Evolutionary conservation across 2,888 invertebrate genomes (phyloP).

Genomic region (Drosophila nr. perissopoda): DNA sequence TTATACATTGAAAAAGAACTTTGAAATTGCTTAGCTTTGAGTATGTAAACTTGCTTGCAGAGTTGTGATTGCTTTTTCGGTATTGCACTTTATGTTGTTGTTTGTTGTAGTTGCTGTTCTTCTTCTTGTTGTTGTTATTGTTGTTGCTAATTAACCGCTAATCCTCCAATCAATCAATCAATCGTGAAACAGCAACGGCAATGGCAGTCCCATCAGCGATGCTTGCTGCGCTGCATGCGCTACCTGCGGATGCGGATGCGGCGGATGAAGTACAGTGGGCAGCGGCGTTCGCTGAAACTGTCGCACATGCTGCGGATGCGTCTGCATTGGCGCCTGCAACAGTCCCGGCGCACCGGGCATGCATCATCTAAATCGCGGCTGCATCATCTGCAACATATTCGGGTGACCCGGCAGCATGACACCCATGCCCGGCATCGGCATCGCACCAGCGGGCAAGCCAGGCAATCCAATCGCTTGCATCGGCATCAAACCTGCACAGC

Average conservation of each 20-base stretch:
- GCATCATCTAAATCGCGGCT: slow-evolving; percentile 95
- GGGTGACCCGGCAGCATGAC: slow-evolving; percentile 86
- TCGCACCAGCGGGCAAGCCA: slow-evolving; percentile 76
- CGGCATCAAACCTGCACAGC: slow-evolving; percentile 81
- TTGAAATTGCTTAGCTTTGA: slow-evolving; percentile 70
- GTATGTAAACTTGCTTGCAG: slow-evolving; percentile 70
- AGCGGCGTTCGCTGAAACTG: slow-evolving; percentile 76
- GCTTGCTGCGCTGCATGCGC: slow-evolving; percentile 82
- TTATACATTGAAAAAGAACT: slow-evolving; percentile 77
- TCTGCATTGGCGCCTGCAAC: slow-evolving; percentile 78
- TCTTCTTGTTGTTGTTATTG: slow-evolving; percentile 14
- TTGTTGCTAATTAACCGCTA: slow-evolving; percentile 7
- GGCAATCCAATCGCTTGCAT: slow-evolving; percentile 83
- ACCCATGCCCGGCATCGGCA: slow-evolving; percentile 84
- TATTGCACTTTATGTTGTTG: slow-evolving; percentile 35
- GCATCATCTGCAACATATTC: slow-evolving; percentile 88
- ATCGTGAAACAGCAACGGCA: slow-evolving; percentile 83
- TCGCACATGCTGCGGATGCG: slow-evolving; percentile 81
- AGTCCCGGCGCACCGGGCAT: slow-evolving; percentile 85
- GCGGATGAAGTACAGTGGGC: slow-evolving; percentile 60
- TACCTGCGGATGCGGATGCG: slow-evolving; percentile 44
- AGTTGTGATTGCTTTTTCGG: slow-evolving; percentile 44
- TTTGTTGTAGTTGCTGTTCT: slow-evolving; percentile 8
- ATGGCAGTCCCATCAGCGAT: slow-evolving; percentile 82
- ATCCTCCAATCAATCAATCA: slow-evolving; percentile 36